A percentile compares a stretch with the other conserved stretches of the same genome.
Conservation (phyloP, 2,888 invertebrate genomes). For the Petrolisthes manimaculis region DNA sequence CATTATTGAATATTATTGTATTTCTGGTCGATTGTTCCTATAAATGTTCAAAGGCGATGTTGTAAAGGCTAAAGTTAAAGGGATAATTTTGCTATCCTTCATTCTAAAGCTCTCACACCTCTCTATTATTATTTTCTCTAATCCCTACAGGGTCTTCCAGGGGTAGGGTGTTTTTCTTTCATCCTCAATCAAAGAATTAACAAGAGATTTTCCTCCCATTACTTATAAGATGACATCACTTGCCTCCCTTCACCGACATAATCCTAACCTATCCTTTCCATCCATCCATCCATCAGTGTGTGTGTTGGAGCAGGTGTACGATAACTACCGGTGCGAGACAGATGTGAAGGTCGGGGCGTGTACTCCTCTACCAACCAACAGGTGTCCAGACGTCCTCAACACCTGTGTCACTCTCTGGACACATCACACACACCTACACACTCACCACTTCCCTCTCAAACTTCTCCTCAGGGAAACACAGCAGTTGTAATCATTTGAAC, state of each 20-base stretch:
- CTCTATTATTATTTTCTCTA: too few species aligned
- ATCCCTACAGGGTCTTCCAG: too few species aligned
- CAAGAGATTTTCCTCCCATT: too few species aligned
- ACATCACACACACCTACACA: constrained; percentile 29
- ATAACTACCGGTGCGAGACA: constrained; percentile 47
- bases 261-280: too few species aligned
- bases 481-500: neutral
- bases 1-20: too few species aligned
- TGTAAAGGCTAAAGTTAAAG: too few species aligned
- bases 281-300: constrained; percentile 9
- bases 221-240: too few species aligned
- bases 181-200: neutral
- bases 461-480: constrained; percentile 43
- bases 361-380: constrained; percentile 23
- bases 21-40: too few species aligned
- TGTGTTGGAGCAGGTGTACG: constrained; percentile 41
- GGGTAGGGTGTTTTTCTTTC: neutral
- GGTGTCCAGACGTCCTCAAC: constrained; percentile 30
- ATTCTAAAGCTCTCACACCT: too few species aligned
- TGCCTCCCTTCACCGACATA: too few species aligned
- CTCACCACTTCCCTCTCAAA: constrained; percentile 48
- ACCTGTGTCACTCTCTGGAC: constrained; percentile 47
- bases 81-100: too few species aligned
- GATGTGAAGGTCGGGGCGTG: constrained; percentile 49
- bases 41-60: too few species aligned